phyloP scores from a whole-genome alignment of 2,888 invertebrate genomes.

The Heteromurus nitidus region DNA sequence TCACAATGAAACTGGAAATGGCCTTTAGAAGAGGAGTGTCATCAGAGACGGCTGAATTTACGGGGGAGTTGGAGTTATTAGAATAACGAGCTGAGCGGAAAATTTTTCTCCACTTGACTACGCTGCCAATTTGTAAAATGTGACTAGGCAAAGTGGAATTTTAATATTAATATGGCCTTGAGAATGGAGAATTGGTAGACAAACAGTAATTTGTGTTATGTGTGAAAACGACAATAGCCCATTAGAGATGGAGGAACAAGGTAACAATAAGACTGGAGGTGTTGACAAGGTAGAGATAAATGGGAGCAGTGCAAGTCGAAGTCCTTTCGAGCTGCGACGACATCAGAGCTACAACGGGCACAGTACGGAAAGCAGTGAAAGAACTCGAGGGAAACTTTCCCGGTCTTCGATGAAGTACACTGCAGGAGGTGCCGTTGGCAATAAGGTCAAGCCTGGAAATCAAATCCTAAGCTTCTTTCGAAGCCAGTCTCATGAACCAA shows the following conservation, averaged over 20 bases:
- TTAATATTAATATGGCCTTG: too few species aligned
- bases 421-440: neutral
- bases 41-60: too few species aligned
- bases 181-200: too few species aligned
- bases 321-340: constrained; percentile 45
- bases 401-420: neutral
- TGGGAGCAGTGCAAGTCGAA: neutral
- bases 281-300: neutral
- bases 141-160: too few species aligned
- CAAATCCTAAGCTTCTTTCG: constrained; percentile 50
- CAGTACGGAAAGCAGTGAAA: neutral
- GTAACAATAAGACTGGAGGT: constrained; percentile 7
- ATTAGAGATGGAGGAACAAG: constrained; percentile 46
- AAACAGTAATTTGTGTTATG: too few species aligned
- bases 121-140: too few species aligned
- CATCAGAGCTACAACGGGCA: constrained; percentile 43
- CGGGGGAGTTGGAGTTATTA: too few species aligned
- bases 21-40: too few species aligned
- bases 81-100: too few species aligned
- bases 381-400: constrained; percentile 1
- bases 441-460: constrained; percentile 4
- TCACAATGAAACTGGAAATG: too few species aligned
- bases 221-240: constrained; percentile 32
- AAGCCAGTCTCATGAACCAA: constrained; percentile 47
- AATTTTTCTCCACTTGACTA: too few species aligned